phyloP scores from a whole-genome alignment of 37 sponge, comb jelly and placozoan genomes.

The Geodia barretti region DNA sequence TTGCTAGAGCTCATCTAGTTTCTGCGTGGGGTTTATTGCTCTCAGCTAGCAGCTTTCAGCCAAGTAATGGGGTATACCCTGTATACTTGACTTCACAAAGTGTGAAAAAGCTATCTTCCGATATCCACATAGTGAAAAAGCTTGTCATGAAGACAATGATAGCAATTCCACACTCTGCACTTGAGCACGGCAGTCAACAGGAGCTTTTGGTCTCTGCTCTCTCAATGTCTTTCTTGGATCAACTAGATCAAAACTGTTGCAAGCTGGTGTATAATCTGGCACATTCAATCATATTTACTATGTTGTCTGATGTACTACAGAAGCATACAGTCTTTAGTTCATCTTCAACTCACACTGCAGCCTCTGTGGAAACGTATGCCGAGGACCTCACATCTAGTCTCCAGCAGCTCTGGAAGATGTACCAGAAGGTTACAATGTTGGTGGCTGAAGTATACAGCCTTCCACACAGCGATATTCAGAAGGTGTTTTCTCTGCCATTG shows the following conservation, averaged over 20 bases:
- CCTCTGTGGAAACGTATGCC: background rate
- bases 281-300: background rate
- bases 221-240: background rate
- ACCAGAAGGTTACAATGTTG: background rate
- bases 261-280: background rate
- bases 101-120: background rate
- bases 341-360: background rate
- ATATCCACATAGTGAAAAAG: background rate
- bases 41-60: conserved; percentile 16
- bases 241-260: conserved; percentile 4
- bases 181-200: background rate
- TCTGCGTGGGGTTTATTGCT: conserved; percentile 33
- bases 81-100: background rate
- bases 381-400: background rate
- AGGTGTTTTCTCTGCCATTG: background rate
- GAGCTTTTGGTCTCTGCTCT: background rate
- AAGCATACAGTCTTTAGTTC: background rate
- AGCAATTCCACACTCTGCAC: background rate
- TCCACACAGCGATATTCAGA: background rate
- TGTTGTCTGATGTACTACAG: background rate
- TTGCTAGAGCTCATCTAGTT: conserved; percentile 24
- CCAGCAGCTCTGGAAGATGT: conserved; percentile 9
- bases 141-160: background rate
- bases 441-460: background rate
- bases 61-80: conserved; percentile 31